Base-by-base conservation (phyloP, 2,888 invertebrate species). In the Zootermopsis nevadensis region DNA sequence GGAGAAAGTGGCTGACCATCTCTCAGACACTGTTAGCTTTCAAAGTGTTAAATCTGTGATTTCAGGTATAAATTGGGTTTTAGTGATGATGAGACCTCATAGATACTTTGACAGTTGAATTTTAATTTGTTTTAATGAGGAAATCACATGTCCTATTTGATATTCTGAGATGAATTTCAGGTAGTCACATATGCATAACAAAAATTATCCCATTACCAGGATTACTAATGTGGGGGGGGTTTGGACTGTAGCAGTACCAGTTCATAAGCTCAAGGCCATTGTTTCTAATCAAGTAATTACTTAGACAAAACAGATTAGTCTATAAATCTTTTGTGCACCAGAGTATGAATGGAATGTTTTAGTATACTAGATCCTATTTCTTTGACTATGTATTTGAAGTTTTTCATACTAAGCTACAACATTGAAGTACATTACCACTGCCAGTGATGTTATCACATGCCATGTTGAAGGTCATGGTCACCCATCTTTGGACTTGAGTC, bases 381-480 rank as follows among this genome's bases (percentile, higher is more conserved):
- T 27, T 8, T 27, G 12, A 27, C 10, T 60, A 60, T 27, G n/a
- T 60, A 22, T n/a, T 60, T 12, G 2, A 60, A 60, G 60, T 6
- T 60, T 60, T 60, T 27, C 60, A 27, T 27, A 12, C n/a, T 60
- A 60, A 60, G n/a, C 60, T 60, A 60, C n/a, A 60, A 60, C n/a
- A 27, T 53, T 53, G n/a, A 60, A n/a, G n/a, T 60, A 27, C 60
- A 60, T 60, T 27, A 60, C 60, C n/a, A 60, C 8, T 10, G 8
- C 12, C 60, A 60, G 60, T 60, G 60, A 60, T 60, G 24, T 55
- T 35, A 79, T 53, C 60, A 53, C 53, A 79, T 27, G n/a, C 31
- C 42, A 33, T 81, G 31, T 60, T 60, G 24, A 60, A 60, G 60
- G n/a, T 60, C 27, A 69, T 27, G 38, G 69, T 30, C 69, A 81